A percentile compares a stretch with the other conserved stretches of the same genome.
Conservation (phyloP, 2,797 vertebrate genomes). For the Pteronotus mesoamericanus region DNA sequence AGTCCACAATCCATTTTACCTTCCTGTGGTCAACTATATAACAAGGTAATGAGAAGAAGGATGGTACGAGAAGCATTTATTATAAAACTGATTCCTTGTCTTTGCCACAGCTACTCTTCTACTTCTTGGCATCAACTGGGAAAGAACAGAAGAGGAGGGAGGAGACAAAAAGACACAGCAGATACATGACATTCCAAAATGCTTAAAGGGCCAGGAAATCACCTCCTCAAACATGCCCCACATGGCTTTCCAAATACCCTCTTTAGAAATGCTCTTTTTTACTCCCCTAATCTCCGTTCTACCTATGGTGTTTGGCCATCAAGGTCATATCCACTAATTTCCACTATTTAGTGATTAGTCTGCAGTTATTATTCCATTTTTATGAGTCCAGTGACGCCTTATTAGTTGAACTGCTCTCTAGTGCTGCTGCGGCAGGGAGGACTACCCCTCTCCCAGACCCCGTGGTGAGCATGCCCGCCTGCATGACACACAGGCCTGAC, state of each 20-base stretch:
- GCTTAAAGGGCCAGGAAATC: not conserved
- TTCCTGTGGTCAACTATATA: not conserved
- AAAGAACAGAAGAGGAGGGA: not conserved
- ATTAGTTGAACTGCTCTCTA: not conserved
- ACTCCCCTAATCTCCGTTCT: not conserved
- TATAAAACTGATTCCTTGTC: not conserved
- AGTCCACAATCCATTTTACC: not conserved
- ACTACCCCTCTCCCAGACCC: not conserved
- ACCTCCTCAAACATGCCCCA: not conserved
- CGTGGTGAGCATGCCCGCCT: rapidly evolving
- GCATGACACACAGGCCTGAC: not conserved
- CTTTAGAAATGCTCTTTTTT: not conserved
- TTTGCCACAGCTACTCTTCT: not conserved
- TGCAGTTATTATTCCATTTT: not conserved
- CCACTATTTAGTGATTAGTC: not conserved
- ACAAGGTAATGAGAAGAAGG: not conserved
- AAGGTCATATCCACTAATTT: not conserved
- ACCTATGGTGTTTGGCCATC: too few species aligned
- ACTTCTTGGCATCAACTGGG: not conserved
- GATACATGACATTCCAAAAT: not conserved
- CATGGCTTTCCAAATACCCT: not conserved
- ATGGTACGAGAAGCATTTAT: not conserved
- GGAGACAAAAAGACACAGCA: not conserved
- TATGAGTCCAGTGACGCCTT: not conserved
- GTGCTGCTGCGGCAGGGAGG: not conserved